Base-by-base conservation (phyloP, 2,113 vertebrate species). In the Hydropotes inermis region DNA sequence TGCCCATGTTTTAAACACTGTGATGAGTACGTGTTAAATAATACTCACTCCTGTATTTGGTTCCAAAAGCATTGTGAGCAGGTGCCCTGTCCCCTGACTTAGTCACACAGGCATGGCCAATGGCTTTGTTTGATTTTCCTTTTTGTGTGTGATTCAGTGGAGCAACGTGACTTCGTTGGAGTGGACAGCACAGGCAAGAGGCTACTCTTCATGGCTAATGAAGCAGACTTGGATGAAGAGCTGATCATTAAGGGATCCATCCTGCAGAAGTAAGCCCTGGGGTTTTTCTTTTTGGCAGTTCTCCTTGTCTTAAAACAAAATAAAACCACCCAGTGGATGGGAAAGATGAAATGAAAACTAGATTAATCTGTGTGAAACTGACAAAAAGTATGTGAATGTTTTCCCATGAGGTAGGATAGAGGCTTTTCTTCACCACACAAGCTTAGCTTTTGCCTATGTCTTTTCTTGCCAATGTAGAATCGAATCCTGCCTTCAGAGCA, bases 171-270 rank as follows among this genome's bases (percentile, higher is more conserved):
- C 98, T 99, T 99, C 98, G 99, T 99, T 95, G 99, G 99, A 91
- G 99, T 99, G 98, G 99, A 99, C 98, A 98, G 99, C 96, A 99
- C 99, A 16, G 99, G 99, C 89, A 99, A 99, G 98, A 99, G 99
- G 97, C 99, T 99, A 95, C 99, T 99, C 97, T 99, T 99, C 98
- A 99, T 99, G 99, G 99, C 99, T 98, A 99, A 99, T 92, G 99
- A 99, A 99, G 99, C 99, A 17, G 99, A 99, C 98, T 99, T 99
- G 99, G 99, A 99, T 97, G 99, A 99, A 91, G 99, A 99, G 76
- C 99, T 99, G 92, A 98, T 99, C 91, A 98, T 99, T 98, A 99
- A 99, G 98, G 99, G 99, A 98, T 99, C 99, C 94, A 99, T 99
- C 97, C 99, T 99, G 98, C 99, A 98, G 98, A 99, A 99, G 99